A percentile compares a stretch with the other conserved stretches of the same genome.
Conservation (phyloP, 2,113 vertebrate genomes). For the Oxygymnocypris stewartii region DNA sequence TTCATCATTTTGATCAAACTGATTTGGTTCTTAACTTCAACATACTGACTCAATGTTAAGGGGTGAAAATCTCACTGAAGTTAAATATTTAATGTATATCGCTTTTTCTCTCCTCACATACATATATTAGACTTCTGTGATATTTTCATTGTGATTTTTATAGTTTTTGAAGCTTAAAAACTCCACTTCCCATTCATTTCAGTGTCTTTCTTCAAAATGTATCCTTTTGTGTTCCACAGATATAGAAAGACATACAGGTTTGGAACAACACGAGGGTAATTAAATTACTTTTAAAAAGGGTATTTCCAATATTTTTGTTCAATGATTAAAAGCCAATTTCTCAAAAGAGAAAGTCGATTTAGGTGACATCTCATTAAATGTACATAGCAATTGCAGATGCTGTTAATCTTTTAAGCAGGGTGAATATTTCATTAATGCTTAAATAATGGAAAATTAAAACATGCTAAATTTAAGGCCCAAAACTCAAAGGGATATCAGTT, state of each 20-base stretch:
- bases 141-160: neutral
- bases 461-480: conserved; percentile 44
- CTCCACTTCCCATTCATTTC: neutral
- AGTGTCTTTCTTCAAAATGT: neutral
- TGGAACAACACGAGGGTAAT: neutral
- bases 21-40: neutral
- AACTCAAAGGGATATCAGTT: conserved; percentile 12
- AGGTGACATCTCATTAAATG: conserved; percentile 46
- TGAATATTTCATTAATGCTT: conserved; percentile 46
- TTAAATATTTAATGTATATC: neutral
- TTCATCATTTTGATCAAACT: neutral
- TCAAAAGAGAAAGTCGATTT: conserved; percentile 15
- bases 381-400: conserved; percentile 37
- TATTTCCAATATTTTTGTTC: conserved; percentile 38
- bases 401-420: conserved; percentile 26
- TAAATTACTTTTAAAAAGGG: neutral
- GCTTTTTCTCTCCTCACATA: neutral
- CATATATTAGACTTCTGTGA: neutral
- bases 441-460: conserved; percentile 48
- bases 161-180: neutral
- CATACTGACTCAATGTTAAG: neutral
- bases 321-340: conserved; percentile 46
- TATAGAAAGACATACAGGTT: neutral
- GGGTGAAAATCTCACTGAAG: neutral
- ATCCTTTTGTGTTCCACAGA: neutral